These are phyloP conservation scores for Pseudorhombus dupliciocellatus DNA, from an alignment of 2,113 vertebrate genomes.

Conservation along the genomic window DNA sequence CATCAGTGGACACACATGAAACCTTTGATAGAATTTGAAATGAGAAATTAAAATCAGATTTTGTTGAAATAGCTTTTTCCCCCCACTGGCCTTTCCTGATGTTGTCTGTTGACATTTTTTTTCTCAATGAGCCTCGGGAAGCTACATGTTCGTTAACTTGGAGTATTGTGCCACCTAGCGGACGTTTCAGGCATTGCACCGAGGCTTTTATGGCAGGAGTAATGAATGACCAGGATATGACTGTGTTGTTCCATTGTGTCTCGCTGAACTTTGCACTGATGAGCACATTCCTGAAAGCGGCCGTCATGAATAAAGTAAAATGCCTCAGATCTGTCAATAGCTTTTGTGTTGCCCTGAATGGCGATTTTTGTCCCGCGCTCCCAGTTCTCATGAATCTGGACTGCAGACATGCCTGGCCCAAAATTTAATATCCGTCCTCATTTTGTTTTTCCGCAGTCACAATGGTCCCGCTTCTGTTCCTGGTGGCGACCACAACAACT, in stretches of 20 bases:
- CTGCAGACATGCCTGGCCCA: constrained; percentile 47
- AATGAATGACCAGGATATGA: constrained; percentile 68
- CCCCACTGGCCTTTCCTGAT: neutral
- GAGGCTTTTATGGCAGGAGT: constrained; percentile 1
- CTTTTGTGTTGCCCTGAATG: constrained; percentile 52
- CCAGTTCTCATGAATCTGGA: constrained; percentile 35
- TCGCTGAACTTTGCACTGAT: constrained; percentile 59
- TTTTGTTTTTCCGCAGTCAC: constrained; percentile 75
- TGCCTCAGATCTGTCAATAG: constrained; percentile 55
- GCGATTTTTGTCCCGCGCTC: constrained; percentile 16
- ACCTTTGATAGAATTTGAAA: too few species aligned
- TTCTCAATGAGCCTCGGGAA: constrained; percentile 43
- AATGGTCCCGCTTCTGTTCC: constrained; percentile 82
- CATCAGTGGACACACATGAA: neutral
- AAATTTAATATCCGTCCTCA: constrained; percentile 68
- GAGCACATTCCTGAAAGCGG: constrained; percentile 65
- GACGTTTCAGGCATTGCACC: constrained; percentile 10
- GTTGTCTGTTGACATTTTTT: constrained; percentile 12
- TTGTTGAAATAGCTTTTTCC: neutral
- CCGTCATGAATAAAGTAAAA: constrained; percentile 53
- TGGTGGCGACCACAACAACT: constrained; percentile 59
- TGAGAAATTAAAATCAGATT: too few species aligned
- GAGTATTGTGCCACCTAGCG: constrained; percentile 60
- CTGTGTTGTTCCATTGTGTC: constrained; percentile 71
- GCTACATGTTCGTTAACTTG: neutral